phyloP scores from a whole-genome alignment of 2,797 vertebrate genomes.

The Amazonetta brasiliensis region DNA sequence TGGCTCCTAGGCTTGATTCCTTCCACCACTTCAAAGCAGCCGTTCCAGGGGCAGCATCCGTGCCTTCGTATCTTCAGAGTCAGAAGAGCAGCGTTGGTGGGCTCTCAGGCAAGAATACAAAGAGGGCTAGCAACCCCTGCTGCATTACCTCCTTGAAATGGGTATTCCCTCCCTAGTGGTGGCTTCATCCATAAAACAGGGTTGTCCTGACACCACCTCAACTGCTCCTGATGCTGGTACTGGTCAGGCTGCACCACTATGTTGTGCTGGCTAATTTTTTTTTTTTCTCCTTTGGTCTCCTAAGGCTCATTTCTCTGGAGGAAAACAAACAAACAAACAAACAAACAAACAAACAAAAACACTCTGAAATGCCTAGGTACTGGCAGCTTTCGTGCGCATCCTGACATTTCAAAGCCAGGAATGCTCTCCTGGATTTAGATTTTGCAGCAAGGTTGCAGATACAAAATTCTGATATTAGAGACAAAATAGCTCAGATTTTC shows the following conservation, averaged over 20 bases:
- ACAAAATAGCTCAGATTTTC: background rate
- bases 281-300: background rate
- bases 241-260: background rate
- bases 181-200: background rate
- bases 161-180: background rate
- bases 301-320: background rate
- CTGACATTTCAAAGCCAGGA: background rate
- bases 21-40: background rate
- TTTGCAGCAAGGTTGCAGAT: background rate
- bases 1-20: background rate
- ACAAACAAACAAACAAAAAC: background rate
- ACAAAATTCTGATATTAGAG: background rate
- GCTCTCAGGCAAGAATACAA: background rate
- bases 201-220: background rate
- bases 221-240: background rate
- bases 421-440: background rate
- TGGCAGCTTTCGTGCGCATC: background rate
- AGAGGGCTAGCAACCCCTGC: background rate
- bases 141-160: background rate
- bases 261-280: background rate
- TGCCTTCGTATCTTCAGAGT: background rate
- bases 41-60: accelerated
- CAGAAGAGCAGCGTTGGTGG: background rate
- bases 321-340: too few species aligned
- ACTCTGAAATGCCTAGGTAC: background rate